Base-by-base conservation (phyloP, 2,797 vertebrate genomes). In the Coreius guichenoti region DNA sequence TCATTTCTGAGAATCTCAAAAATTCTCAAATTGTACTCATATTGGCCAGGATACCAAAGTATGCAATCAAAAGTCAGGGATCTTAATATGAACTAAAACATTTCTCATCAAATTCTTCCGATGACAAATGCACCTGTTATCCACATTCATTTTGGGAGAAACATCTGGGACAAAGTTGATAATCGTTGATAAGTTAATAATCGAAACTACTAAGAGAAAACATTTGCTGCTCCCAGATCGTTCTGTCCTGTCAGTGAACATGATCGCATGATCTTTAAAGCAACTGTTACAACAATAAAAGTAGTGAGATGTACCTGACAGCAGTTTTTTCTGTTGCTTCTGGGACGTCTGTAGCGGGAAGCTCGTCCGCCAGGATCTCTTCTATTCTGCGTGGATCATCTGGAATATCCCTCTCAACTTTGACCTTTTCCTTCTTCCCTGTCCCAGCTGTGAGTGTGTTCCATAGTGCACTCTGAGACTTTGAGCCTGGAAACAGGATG, bases 401-500 rank as follows among this genome's bases (percentile, higher is more conserved):
- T 69, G 95, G 84, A 72, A 95, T 95, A 6, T 91, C 90, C 0
- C 94, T 95, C 81, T 92, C 91, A 90, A 73, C 77, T 82, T 94
- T 94, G n/a, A 95, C 93, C 89, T 95, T 97, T 89, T 96, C 97
- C 93, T 96, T 97, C 89, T 95, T 92, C 49, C 95, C 96, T 91
- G 97, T 95, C 36, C 96, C 97, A 2, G 96, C 93, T 0, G 97
- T 97, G 90, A 97, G 94, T 83, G 96, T 95, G 80, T 96, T 97
- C 97, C 97, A 98, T 87, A 98, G 91, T 81, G 96, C 96, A 90
- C 95, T 99, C 92, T 98, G 97, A 31, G 97, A 98, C 91, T 98
- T 98, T 80, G 98, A 99, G 26, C 97, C 98, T 99, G 19, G 65
- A 36, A 39, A 54, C 31, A 79, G 39, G 17, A 73, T 7, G 31